These are phyloP conservation scores for Paramacrobiotus metropolitanus DNA, from an alignment of 1,140 invertebrate genomes.

Conservation along the genomic window DNA sequence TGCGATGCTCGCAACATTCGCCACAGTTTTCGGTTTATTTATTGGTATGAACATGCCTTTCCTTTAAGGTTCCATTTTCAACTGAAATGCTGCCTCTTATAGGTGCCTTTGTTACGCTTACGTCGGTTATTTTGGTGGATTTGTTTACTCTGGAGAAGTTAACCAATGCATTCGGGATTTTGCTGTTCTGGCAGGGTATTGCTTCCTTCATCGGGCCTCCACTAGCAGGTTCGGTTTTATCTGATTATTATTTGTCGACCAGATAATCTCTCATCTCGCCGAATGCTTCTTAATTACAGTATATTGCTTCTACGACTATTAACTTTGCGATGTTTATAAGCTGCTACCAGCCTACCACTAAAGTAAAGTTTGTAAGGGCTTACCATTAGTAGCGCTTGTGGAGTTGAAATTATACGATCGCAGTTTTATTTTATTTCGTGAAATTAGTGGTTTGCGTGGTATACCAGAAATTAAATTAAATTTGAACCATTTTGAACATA, in stretches of 20 bases:
- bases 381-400: too few relatives aligned
- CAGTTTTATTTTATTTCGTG: too few relatives aligned
- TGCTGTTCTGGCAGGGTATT: slow-evolving; percentile 70
- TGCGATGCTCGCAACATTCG: slow-evolving; percentile 42
- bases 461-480: too few relatives aligned
- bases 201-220: slow-evolving; percentile 67
- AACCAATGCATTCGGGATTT: slow-evolving; percentile 73
- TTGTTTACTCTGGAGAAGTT: slow-evolving; percentile 58
- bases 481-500: too few relatives aligned
- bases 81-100: slow-evolving; percentile 10
- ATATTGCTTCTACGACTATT: neutral
- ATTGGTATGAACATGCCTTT: slow-evolving; percentile 26
- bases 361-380: too few relatives aligned
- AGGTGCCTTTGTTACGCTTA: slow-evolving; percentile 75
- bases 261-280: neutral
- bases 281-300: neutral
- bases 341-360: neutral
- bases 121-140: slow-evolving; percentile 66
- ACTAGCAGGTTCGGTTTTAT: slow-evolving; percentile 43
- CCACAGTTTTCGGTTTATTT: slow-evolving; percentile 56
- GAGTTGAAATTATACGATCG: too few relatives aligned
- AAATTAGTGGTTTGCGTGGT: too few relatives aligned
- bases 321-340: slow-evolving; percentile 1
- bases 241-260: too few relatives aligned
- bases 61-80: slow-evolving; percentile 7